A percentile compares a stretch with the other conserved stretches of the same genome.
These are phyloP conservation scores for Mechanitis messenoides DNA, from an alignment of 2,888 invertebrate species.

Conservation along the genomic window DNA sequence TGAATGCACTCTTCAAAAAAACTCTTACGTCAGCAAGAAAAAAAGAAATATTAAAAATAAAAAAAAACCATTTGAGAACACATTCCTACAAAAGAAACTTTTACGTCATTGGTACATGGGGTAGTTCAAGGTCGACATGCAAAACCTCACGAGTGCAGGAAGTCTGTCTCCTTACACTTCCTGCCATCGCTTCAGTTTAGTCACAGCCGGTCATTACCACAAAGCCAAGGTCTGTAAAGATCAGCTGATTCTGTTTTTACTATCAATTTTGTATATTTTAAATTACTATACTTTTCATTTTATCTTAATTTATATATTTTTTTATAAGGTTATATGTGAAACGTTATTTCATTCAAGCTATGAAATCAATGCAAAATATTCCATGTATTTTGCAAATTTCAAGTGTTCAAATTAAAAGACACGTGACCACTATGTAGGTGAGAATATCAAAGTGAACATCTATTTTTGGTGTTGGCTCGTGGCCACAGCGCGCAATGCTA, in stretches of 20 bases:
- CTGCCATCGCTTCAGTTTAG: conserved; percentile 40
- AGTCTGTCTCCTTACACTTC: conserved; percentile 45
- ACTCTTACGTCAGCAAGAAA: too few relatives aligned
- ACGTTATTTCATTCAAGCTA: too few relatives aligned
- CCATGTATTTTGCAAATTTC: conserved; percentile 12
- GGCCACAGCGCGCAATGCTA: conserved; percentile 57
- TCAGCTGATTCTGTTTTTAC: conserved; percentile 33
- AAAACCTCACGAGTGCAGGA: conserved; percentile 51
- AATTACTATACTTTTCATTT: background rate
- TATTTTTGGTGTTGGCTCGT: conserved; percentile 63
- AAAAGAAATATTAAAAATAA: too few relatives aligned
- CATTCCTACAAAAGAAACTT: background rate
- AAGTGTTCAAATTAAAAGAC: conserved; percentile 30
- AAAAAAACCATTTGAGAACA: too few relatives aligned
- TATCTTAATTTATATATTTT: background rate
- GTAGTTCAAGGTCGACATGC: conserved; percentile 40
- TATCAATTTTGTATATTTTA: background rate
- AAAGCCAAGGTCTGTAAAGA: conserved; percentile 30
- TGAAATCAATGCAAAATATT: background rate
- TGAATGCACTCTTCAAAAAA: too few relatives aligned
- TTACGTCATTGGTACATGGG: background rate
- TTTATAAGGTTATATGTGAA: too few relatives aligned
- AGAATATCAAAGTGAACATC: conserved; percentile 51
- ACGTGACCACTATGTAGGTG: conserved; percentile 67
- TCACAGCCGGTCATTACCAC: conserved; percentile 32